Base-by-base conservation (phyloP, 53 echinoderm and acorn worm species). In the Paracentrotus lividus region DNA sequence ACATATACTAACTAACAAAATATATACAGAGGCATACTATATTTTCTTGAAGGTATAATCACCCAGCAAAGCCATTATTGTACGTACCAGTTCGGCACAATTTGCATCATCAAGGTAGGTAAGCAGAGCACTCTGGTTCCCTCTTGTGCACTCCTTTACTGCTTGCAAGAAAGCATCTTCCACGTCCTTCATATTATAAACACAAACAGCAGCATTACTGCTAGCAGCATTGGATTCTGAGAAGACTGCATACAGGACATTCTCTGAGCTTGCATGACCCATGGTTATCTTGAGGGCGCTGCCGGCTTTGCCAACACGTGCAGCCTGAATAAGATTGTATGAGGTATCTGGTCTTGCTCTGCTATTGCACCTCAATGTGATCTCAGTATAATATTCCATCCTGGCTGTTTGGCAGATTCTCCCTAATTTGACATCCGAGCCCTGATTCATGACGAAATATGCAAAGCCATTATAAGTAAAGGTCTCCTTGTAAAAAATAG, bases 381-480 rank as follows among this genome's bases (percentile, higher is more conserved):
- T 72, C 53, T 91, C 91, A n/a, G 91, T 15, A 31, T 91, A 91
- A 33, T 32, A 91, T 18, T 49, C 75, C 69, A 91, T 52, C 3
- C 26, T 23, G 53, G 91, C 91, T 20, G 13, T 49, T 42, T 72
- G 1, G 53, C 91, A 91, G 14, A 91, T 76, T 42, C 91, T 47
- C 33, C 91, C 91, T 13, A 91, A 26, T 49, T 91, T 91, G 8
- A 44, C 75, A 26, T 21, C 52, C 10, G n/a, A 53, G 7, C 7
- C 33, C 54, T 91, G 91, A 38, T 91, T 91, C 91, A 91, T 91
- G 32, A 75, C 91, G 36, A 91, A 91, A 38, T 91, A 91, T 5
- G 53, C 91, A 56, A 49, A 54, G 20, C 76, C 91, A 45, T 91
- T 51, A 49, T 91, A n/a, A 49, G 18, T 52, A 23, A 91, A 91